phyloP scores from a whole-genome alignment of 2,888 invertebrate genomes.

The Lasioglossum zephyrum region DNA sequence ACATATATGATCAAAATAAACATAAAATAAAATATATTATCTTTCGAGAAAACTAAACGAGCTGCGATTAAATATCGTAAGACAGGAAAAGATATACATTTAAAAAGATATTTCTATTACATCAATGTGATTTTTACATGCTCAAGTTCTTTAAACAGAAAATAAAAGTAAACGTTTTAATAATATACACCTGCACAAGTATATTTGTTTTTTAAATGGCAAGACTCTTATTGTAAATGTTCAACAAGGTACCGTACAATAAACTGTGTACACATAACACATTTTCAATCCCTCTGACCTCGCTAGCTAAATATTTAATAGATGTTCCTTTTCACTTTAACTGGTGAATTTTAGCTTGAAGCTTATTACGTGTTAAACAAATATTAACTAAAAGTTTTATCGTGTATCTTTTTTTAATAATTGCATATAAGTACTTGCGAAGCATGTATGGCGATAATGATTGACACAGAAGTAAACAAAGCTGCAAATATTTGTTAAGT shows the following conservation, averaged over 20 bases:
- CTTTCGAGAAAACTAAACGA: slow-evolving; percentile 7
- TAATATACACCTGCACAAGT: slow-evolving; percentile 21
- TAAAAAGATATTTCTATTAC: slow-evolving; percentile 16
- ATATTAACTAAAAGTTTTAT: slow-evolving; percentile 62
- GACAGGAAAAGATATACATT: slow-evolving; percentile 1
- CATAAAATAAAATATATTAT: slow-evolving; percentile 15
- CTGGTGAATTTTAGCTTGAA: slow-evolving; percentile 46
- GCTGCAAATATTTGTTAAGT: slow-evolving; percentile 25
- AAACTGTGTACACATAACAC: slow-evolving; percentile 80
- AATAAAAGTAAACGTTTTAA: slow-evolving; percentile 32
- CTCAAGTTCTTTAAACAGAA: slow-evolving; percentile 30
- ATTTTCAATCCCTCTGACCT: slow-evolving; percentile 68
- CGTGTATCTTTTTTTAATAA: slow-evolving; percentile 27
- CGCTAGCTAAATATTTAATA: slow-evolving; percentile 54
- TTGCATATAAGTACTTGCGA: slow-evolving; percentile 18
- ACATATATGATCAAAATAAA: slow-evolving; percentile 3
- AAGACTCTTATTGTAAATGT: slow-evolving; percentile 77
- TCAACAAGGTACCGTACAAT: slow-evolving; percentile 81
- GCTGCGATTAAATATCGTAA: not conserved
- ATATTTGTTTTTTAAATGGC: slow-evolving; percentile 52
- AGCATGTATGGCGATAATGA: slow-evolving; percentile 1
- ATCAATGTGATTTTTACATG: slow-evolving; percentile 30
- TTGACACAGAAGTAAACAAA: slow-evolving; percentile 7
- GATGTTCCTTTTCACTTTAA: slow-evolving; percentile 33
- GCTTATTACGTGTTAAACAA: slow-evolving; percentile 65